Evolutionary conservation across 2,797 vertebrate genomes (phyloP).

Genomic region (Botia kubotai): DNA sequence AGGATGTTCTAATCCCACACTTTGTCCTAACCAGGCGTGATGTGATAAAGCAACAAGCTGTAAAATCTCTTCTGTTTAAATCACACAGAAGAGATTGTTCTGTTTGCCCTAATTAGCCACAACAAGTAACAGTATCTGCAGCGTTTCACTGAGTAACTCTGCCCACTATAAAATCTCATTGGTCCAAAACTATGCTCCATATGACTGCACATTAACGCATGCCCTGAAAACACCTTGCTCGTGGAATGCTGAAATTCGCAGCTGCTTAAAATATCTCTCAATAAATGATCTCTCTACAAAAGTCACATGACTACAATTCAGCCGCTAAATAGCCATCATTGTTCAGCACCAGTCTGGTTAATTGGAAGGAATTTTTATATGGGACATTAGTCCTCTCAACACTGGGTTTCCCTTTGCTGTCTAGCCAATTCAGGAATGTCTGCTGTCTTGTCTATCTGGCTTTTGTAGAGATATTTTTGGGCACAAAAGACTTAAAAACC

Average conservation of each 20-base stretch:
- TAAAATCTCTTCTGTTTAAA: background rate
- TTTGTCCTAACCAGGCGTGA: background rate
- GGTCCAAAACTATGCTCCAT: background rate
- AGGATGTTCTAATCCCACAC: background rate
- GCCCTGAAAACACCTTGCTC: conserved; percentile 61
- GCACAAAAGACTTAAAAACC: background rate
- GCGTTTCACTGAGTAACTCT: background rate
- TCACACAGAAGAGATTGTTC: too few species aligned
- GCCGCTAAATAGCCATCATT: conserved; percentile 73
- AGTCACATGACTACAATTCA: conserved; percentile 76
- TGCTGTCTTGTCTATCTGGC: conserved; percentile 43
- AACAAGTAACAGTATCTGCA: background rate
- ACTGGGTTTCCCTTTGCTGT: conserved; percentile 65
- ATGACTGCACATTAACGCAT: background rate
- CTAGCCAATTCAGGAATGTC: conserved; percentile 67
- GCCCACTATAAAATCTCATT: background rate
- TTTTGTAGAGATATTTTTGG: background rate
- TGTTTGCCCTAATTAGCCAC: background rate
- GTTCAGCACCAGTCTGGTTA: conserved; percentile 66
- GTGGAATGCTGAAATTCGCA: conserved; percentile 54
- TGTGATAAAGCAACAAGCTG: background rate
- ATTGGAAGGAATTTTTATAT: conserved; percentile 78
- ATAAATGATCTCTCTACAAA: conserved; percentile 60
- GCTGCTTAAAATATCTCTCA: conserved; percentile 69
- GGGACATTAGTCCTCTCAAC: conserved; percentile 71